Evolutionary conservation across 2,797 vertebrate genomes (phyloP), one percentile per base, ranked within the genome.

Genomic region (Helarctos malayanus): DNA sequence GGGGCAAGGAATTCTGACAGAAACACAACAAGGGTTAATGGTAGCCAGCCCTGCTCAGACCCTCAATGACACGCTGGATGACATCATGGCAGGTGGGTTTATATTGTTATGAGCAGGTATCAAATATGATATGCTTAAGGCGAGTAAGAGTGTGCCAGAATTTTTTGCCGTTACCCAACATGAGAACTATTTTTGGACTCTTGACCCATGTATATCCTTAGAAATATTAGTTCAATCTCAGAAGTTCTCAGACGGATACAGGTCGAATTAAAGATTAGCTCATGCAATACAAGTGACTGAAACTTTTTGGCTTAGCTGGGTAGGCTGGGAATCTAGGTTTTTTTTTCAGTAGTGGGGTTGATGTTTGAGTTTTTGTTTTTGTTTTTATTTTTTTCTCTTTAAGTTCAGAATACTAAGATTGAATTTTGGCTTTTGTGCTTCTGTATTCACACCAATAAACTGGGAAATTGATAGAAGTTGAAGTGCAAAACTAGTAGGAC

Each of bases 11-110:
- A 98, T 99, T 98, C 98, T 99, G 97, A 98, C 99, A 98, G 99
- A 99, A 98, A 99, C 99, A 98, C 99, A 99, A 98, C 99, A 99
- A 98, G 99, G 99, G 98, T 99, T 99, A 99, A 99, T 99, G 99
- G 99, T 99, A 99, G 99, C 99, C 99, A 99, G 99, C 98, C 99
- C 99, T 98, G 99, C 99, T 98, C 99, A 99, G 98, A 99, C 99
- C 98, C 99, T 99, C 99, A 99, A 99, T 99, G 99, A 99, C 98
- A 99, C 99, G 98, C 98, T 99, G 99, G 99, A 99, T 99, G 99
- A 99, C 99, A 99, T 99, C 99, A 99, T 99, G 99, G 99, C 99
- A 99, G 99, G 99, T 99, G 99, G 99, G 99, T 99, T 98, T 98
- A 98, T 97, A 89, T 98, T 98, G 98, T 98, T 99, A 98, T 7